Conservation (phyloP, 2,113 vertebrate genomes). For the Leptocoma aspasia region DNA sequence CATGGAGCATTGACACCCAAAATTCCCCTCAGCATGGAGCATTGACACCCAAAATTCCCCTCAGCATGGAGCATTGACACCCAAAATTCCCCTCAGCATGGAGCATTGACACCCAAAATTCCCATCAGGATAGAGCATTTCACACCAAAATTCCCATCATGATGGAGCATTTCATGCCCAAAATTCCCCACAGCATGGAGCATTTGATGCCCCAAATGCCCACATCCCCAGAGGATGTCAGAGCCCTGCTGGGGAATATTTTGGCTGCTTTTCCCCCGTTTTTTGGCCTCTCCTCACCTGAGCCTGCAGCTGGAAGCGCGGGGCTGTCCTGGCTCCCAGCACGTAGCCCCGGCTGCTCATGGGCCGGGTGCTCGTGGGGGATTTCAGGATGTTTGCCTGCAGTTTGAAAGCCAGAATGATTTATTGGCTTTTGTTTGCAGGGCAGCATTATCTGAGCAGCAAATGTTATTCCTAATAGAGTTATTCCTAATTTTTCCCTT, state of each 20-base stretch:
- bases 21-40: too few species aligned
- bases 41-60: too few species aligned
- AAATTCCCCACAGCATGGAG: background rate
- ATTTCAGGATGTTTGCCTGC: conserved; percentile 67
- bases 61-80: too few species aligned
- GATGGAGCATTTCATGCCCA: too few species aligned
- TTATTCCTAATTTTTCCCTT: background rate
- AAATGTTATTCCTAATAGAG: accelerated
- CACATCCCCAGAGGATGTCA: too few species aligned
- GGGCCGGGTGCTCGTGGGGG: conserved; percentile 67
- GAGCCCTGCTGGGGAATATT: background rate
- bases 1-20: too few species aligned
- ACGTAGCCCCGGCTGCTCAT: conserved; percentile 79
- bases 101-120: too few species aligned
- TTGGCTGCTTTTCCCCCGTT: background rate
- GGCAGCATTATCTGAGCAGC: background rate
- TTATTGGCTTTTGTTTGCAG: background rate
- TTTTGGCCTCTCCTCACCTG: background rate
- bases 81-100: too few species aligned
- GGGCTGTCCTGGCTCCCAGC: conserved; percentile 79
- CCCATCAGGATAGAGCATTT: too few species aligned
- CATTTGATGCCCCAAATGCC: background rate
- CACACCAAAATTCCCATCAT: too few species aligned
- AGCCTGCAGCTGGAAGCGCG: background rate
- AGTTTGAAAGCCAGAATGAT: background rate